Base-by-base conservation (phyloP, 2,113 vertebrate species). In the Sander vitreus region DNA sequence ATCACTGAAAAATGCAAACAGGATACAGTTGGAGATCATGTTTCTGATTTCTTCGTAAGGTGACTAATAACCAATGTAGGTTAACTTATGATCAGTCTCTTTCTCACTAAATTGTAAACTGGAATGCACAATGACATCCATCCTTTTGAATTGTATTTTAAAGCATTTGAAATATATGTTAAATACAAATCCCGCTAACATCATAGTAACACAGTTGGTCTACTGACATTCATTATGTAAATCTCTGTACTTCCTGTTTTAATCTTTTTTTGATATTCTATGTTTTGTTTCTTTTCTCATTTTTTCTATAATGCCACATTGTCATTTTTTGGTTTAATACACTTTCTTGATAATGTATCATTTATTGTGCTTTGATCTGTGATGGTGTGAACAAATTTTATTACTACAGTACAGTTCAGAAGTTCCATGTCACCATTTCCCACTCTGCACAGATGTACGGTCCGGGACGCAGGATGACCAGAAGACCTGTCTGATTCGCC, bases 371-470 rank as follows among this genome's bases (percentile, higher is more conserved):
- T 69, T 59, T 21, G 21, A 4, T n/a, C 27, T 51, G n/a, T 54
- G 30, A 77, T 58, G 10, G 25, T 36, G 30, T 19, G 16, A 70
- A 30, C n/a, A 39, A 1, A 5, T 33, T 10, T 33, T 60, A 5
- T 6, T 55, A 48, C 33, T 33, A 33, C 6, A 33, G 7, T 36
- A 18, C 21, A 33, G 6, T 62, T 60, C 14, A 54, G 11, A 57
- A 21, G 13, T 54, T 51, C 1, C 45, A 4, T 50, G 21, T 96
- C 84, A 99, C 98, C 98, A 99, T 99, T 78, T 99, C 98, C 98
- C 98, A 99, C 84, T 99, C 98, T 0, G 98, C 97, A 92, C 98
- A 99, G 95, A 99, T 99, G 92, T 99, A 99, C 6, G 98, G 98
- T 65, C 98, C 98, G 0, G 98, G 98, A 4, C 98, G 96, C 86